These are phyloP conservation scores for Macropodus opercularis DNA, from an alignment of 2,797 vertebrate species.

Conservation along the genomic window DNA sequence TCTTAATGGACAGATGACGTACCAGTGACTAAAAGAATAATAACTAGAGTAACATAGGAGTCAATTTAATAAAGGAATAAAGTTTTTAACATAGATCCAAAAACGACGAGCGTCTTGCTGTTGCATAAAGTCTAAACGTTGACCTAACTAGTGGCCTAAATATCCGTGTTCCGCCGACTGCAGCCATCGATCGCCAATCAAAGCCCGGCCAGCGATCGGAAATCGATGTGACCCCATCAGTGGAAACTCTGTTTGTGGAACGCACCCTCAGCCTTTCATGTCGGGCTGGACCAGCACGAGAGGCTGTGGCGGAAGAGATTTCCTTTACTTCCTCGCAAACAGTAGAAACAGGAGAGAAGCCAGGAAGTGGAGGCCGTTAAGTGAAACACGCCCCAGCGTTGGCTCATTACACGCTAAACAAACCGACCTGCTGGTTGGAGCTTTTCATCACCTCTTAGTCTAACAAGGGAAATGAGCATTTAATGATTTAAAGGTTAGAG, in stretches of 20 bases:
- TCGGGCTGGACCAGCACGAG: slow-evolving; percentile 3
- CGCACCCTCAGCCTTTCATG: slow-evolving; percentile 13
- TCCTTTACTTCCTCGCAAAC: not conserved
- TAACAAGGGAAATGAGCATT: slow-evolving; percentile 35
- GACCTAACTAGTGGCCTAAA: slow-evolving; percentile 30
- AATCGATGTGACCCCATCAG: slow-evolving; percentile 52
- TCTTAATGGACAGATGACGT: slow-evolving; percentile 51
- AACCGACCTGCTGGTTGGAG: slow-evolving; percentile 17
- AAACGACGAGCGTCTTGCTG: not conserved
- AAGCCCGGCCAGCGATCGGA: slow-evolving; percentile 12
- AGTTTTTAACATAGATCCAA: too few species aligned
- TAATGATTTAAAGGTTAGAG: slow-evolving; percentile 35
- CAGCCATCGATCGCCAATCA: slow-evolving; percentile 36
- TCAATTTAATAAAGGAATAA: not conserved
- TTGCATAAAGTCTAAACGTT: slow-evolving; percentile 31
- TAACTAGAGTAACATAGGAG: not conserved
- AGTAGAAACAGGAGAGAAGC: not conserved
- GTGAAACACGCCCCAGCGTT: not conserved
- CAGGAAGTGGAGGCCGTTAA: slow-evolving; percentile 11
- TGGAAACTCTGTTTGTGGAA: slow-evolving; percentile 43
- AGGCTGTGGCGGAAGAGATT: not conserved
- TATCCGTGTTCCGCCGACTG: slow-evolving; percentile 30
- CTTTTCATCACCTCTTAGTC: not conserved
- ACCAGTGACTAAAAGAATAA: slow-evolving; percentile 1
- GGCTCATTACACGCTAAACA: slow-evolving; percentile 7